Percentiles rank a stretch among this genome's conserved stretches.
Evolutionary conservation across 1,140 invertebrate species (phyloP).

Genomic region (Lethocerus indicus): DNA sequence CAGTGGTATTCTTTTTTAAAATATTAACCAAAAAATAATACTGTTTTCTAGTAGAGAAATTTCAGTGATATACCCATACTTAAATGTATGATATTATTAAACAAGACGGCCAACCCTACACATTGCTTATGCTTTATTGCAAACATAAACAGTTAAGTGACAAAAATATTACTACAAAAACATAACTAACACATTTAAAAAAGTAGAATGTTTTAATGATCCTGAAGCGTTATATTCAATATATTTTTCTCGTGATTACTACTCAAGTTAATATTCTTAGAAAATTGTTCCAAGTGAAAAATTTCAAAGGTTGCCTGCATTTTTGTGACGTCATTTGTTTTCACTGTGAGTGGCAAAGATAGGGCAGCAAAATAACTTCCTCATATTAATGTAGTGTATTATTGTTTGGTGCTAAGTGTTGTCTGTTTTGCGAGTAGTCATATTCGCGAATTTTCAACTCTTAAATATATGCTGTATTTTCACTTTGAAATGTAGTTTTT

Average conservation of each 20-base stretch:
- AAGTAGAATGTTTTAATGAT: background rate
- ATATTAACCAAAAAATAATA: no score
- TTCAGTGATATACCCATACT: no score
- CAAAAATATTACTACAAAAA: background rate
- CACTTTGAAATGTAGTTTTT: background rate
- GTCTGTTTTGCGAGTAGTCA: background rate
- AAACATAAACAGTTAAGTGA: background rate
- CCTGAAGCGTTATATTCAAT: background rate
- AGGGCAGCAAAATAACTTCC: slow-evolving; percentile 14
- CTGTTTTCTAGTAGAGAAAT: no score
- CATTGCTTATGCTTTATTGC: no score
- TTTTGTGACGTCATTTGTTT: slow-evolving; percentile 13
- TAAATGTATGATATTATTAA: no score
- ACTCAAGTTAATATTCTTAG: background rate
- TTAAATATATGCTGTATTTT: background rate
- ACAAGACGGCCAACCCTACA: no score
- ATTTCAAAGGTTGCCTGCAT: no score
- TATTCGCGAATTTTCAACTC: background rate
- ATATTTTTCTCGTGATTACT: background rate
- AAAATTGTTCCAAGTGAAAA: background rate
- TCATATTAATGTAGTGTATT: slow-evolving; percentile 11
- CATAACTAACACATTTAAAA: background rate
- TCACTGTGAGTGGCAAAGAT: slow-evolving; percentile 6
- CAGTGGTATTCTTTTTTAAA: no score
- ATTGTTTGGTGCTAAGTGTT: background rate